These are phyloP conservation scores for Monoplex corrugatus DNA, from an alignment of 2,888 invertebrate genomes.

Conservation along the genomic window DNA sequence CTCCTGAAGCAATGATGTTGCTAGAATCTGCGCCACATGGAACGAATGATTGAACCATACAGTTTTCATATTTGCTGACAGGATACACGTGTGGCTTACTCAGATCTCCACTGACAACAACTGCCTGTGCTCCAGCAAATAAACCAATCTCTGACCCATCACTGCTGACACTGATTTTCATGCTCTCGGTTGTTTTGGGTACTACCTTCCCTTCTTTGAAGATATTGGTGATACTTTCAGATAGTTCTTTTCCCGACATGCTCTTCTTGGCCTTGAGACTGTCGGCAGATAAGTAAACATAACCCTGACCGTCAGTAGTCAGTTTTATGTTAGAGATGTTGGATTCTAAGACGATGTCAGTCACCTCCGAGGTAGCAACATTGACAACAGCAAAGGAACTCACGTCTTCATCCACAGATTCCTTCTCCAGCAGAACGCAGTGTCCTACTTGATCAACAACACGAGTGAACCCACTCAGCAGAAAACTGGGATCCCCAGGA, in stretches of 20 bases:
- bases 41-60: neutral
- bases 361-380: constrained; percentile 40
- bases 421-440: constrained; percentile 33
- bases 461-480: constrained; percentile 45
- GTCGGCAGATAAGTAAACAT: neutral
- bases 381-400: constrained; percentile 32
- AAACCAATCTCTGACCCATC: constrained; percentile 10
- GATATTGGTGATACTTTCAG: neutral
- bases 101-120: constrained; percentile 18
- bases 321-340: constrained; percentile 3
- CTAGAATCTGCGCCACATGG: neutral
- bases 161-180: constrained; percentile 34
- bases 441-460: constrained; percentile 38
- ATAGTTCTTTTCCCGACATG: neutral
- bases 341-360: constrained; percentile 7
- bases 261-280: constrained; percentile 25
- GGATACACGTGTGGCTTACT: neutral
- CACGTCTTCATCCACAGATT: constrained; percentile 32
- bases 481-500: constrained; percentile 58
- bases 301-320: constrained; percentile 16
- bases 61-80: neutral
- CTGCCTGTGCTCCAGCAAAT: neutral
- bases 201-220: constrained; percentile 38
- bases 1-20: constrained; percentile 14
- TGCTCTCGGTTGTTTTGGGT: constrained; percentile 26